A percentile compares a stretch with the other conserved stretches of the same genome.
Conservation (phyloP, 2,888 invertebrate genomes). For the Labia minor region DNA sequence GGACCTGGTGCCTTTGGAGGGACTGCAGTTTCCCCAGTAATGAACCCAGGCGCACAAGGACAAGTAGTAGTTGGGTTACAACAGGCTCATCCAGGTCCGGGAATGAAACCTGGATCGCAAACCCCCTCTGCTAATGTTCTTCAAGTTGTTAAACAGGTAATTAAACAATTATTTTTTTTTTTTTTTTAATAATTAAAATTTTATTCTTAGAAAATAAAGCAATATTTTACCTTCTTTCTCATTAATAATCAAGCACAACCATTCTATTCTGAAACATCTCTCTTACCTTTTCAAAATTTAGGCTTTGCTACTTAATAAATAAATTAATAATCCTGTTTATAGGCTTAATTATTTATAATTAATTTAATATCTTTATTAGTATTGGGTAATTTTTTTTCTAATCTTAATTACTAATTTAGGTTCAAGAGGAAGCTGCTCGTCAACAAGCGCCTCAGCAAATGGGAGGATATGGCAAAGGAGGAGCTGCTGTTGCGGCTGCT, state of each 20-base stretch:
- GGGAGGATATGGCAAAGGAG: conserved; percentile 61
- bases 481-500: conserved; percentile 41
- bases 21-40: conserved; percentile 25
- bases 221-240: not conserved
- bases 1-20: conserved; percentile 18
- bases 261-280: not conserved
- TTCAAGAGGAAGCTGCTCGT: conserved; percentile 84
- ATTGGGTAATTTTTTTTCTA: no score
- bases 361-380: not conserved
- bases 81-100: conserved; percentile 39
- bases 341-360: not conserved
- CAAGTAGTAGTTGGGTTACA: conserved; percentile 20
- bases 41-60: conserved; percentile 25
- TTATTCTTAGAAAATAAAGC: no score
- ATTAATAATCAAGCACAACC: not conserved
- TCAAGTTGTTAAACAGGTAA: conserved; percentile 65
- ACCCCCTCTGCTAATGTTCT: conserved; percentile 71
- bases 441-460: conserved; percentile 67
- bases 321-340: not conserved
- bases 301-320: not conserved
- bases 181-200: not conserved
- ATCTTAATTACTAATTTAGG: no score
- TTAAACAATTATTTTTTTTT: conserved; percentile 15
- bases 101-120: conserved; percentile 57
- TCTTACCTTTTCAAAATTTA: not conserved